phyloP scores from a whole-genome alignment of 2,797 vertebrate species.

The Botia almorhae region DNA sequence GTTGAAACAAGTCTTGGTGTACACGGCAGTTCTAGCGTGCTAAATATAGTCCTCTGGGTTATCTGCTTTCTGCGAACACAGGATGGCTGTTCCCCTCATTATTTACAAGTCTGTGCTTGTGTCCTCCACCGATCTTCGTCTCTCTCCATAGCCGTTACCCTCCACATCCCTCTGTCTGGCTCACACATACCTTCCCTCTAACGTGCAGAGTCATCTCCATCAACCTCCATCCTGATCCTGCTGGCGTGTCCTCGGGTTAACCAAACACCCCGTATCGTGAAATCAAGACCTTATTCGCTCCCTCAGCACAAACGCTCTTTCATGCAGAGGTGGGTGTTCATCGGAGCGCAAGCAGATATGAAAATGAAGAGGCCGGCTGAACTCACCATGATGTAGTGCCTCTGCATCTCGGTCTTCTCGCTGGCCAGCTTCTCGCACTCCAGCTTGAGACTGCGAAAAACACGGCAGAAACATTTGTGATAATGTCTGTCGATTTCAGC shows the following conservation, averaged over 20 bases:
- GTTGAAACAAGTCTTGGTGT: constrained; percentile 77
- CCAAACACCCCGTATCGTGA: constrained; percentile 15
- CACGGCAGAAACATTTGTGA: constrained; percentile 5
- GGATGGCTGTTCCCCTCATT: constrained; percentile 80
- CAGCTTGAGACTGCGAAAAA: constrained; percentile 78
- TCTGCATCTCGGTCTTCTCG: constrained; percentile 86
- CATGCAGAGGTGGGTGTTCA: constrained; percentile 6
- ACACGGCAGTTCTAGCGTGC: constrained; percentile 79
- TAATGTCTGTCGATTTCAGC: not conserved
- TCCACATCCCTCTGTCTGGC: constrained; percentile 27
- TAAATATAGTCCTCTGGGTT: constrained; percentile 84
- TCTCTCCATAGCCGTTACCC: constrained; percentile 11
- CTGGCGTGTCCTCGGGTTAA: constrained; percentile 21
- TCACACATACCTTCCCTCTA: constrained; percentile 12
- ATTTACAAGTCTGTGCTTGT: constrained; percentile 83
- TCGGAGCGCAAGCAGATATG: constrained; percentile 5
- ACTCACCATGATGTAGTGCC: constrained; percentile 84
- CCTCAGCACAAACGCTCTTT: constrained; percentile 2
- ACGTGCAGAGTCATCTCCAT: constrained; percentile 1
- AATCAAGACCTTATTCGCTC: constrained; percentile 4
- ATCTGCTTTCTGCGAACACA: constrained; percentile 76
- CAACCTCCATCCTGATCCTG: constrained; percentile 14
- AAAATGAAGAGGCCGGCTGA: not conserved
- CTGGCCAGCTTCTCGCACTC: constrained; percentile 85
- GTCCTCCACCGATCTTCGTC: constrained; percentile 34